Base-by-base conservation (phyloP, 2,797 vertebrate species). In the Paramormyrops hopkinsi region DNA sequence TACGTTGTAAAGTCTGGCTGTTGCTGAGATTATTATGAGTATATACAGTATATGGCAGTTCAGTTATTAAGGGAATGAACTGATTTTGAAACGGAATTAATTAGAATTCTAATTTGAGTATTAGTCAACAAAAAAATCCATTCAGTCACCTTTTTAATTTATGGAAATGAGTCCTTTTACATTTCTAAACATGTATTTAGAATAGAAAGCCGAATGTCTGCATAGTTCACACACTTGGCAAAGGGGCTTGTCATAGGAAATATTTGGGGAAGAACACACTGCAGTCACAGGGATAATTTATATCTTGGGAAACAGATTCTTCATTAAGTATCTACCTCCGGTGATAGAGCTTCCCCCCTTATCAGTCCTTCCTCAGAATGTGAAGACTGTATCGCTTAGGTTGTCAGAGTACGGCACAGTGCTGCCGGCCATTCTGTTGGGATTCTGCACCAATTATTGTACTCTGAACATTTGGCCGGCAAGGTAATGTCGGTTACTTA, bases 401-500 rank as follows among this genome's bases (percentile, higher is more conserved):
- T 92, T 90, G 88, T 93, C 90, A 89, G 88, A 65, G 87, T 69
- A 65, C 69, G 89, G 91, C 91, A 91, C 44, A 29, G 89, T 85
- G 53, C 88, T 89, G 89, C 88, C 89, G 33, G 83, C 44, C 33
- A 12, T 90, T 89, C 88, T 37, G 17, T 86, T 87, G 89, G 65
- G 89, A 92, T 90, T 91, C 90, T 85, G 89, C 25, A 91, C 90
- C 91, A 91, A 91, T 94, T 94, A 93, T 92, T 89, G 2, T 87
- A 59, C 53, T 33, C 73, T 90, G 89, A 92, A 93, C 93, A 88
- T 59, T 91, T 92, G 90, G 92, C 93, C 87, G 90, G 90, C 91
- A 92, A 93, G 93, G 92, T 88, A 59, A 94, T 92, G 90, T 90
- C 92, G 87, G 87, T 94, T 92, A 91, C 93, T 92, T 92, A 94